Evolutionary conservation across 2,113 vertebrate genomes (phyloP).

Genomic region (Solea senegalensis): DNA sequence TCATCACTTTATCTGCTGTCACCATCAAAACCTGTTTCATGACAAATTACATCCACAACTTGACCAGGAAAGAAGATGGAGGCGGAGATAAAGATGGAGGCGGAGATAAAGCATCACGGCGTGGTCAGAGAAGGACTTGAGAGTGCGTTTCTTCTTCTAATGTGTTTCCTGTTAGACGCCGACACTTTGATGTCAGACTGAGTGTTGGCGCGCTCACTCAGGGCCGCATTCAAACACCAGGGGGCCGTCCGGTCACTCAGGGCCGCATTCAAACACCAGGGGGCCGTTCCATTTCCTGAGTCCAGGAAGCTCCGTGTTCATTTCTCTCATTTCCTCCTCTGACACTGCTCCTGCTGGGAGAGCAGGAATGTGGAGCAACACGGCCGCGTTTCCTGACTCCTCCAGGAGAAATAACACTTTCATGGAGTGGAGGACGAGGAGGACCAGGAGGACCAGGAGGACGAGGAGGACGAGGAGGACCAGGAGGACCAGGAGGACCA

Average conservation of each 20-base stretch:
- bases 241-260: constrained; percentile 33
- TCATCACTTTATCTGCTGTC: constrained; percentile 57
- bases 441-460: too few relatives aligned
- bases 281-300: constrained; percentile 73
- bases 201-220: constrained; percentile 10
- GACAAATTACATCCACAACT: constrained; percentile 68
- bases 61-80: constrained; percentile 53
- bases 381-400: constrained; percentile 52
- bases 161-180: constrained; percentile 65
- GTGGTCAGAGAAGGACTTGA: too few relatives aligned
- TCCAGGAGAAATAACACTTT: constrained; percentile 44
- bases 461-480: too few relatives aligned
- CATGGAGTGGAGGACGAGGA: background rate
- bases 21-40: constrained; percentile 62
- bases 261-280: constrained; percentile 16
- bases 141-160: constrained; percentile 8
- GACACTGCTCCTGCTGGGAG: constrained; percentile 66
- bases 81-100: background rate
- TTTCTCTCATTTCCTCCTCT: constrained; percentile 78
- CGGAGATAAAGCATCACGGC: too few relatives aligned
- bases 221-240: constrained; percentile 1
- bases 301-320: constrained; percentile 65
- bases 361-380: constrained; percentile 70
- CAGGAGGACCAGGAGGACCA: too few relatives aligned
- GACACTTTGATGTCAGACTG: constrained; percentile 61